Base-by-base conservation (phyloP, 1,140 invertebrate genomes). In the Phthorimaea operculella region DNA sequence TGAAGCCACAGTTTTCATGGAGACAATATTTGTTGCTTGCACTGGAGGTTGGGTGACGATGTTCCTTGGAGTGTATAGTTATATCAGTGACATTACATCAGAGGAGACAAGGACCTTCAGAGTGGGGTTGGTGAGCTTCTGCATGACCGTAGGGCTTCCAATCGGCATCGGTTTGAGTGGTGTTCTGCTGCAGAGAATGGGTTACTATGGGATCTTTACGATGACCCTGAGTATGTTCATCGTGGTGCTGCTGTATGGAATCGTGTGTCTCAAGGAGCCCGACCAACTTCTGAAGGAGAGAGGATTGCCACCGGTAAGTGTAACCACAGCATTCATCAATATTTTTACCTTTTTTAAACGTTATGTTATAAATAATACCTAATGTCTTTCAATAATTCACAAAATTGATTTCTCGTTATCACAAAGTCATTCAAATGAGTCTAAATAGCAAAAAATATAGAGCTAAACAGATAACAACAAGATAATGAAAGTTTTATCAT, bases 61-160 rank as follows among this genome's bases (percentile, higher is more conserved):
- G 89, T 91, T 95, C 59, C 94, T 96, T 88, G 92, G 92, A 12
- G 90, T 93, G n/a, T 96, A 96, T 76, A 96, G 94, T 75, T 96
- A 96, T 66, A 92, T 97, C 16, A 92, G 90, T 34, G 94, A 96
- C 69, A 91, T 95, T 16, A 95, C 94, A 1, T 90, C 90, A 1
- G 88, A 92, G 54, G 89, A 93, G 69, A 91, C 90, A 14, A 87
- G 94, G 48, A 96, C 95, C 0, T 86, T 94, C 5, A 81, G 94
- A 57, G 93, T 96, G 52, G 94, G 93, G 4, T 89, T 96, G 8
- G 90, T 94, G 52, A 96, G 93, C 72, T 89, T 94, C 6, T 93
- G 93, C 64, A 90, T 93, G 67, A 94, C 92, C 0, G 86, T 93
- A 21, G 93, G 92, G 4, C 87, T 94, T 17, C 93, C 93, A 0